phyloP scores from a whole-genome alignment of 2,797 vertebrate genomes.

The Setipinna tenuifilis region DNA sequence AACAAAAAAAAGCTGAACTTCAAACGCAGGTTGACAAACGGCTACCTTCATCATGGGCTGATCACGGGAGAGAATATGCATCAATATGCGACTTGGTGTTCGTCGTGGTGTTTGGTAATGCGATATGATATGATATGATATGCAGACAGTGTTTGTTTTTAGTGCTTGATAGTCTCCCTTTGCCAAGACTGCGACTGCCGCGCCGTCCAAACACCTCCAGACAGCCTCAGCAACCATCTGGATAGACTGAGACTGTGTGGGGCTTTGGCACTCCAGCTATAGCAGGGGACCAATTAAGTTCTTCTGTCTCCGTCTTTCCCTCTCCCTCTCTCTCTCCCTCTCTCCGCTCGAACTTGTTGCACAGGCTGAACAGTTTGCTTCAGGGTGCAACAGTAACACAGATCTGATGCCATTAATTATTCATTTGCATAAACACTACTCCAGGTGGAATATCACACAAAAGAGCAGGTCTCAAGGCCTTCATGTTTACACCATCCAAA shows the following conservation, averaged over 20 bases:
- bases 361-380: background rate
- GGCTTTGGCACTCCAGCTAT: background rate
- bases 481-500: background rate
- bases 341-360: slow-evolving; percentile 8
- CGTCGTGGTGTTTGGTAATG: background rate
- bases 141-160: slow-evolving; percentile 5
- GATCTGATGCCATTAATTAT: background rate
- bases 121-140: slow-evolving; percentile 10
- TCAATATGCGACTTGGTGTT: background rate
- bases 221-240: slow-evolving; percentile 43
- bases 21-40: background rate
- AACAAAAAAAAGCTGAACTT: too few species aligned
- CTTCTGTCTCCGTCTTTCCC: too few species aligned
- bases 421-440: background rate
- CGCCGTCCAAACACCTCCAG: slow-evolving; percentile 12
- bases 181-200: slow-evolving; percentile 23
- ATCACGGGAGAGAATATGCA: too few species aligned
- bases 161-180: background rate
- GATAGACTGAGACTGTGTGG: slow-evolving; percentile 26
- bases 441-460: slow-evolving; percentile 4
- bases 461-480: background rate
- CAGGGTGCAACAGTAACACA: background rate
- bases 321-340: too few species aligned
- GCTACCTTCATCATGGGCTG: background rate
- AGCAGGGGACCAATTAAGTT: slow-evolving; percentile 31